Evolutionary conservation across 2,888 invertebrate species (phyloP), one percentile per base, ranked within the genome.

Genomic region (Metallyticus violacea): DNA sequence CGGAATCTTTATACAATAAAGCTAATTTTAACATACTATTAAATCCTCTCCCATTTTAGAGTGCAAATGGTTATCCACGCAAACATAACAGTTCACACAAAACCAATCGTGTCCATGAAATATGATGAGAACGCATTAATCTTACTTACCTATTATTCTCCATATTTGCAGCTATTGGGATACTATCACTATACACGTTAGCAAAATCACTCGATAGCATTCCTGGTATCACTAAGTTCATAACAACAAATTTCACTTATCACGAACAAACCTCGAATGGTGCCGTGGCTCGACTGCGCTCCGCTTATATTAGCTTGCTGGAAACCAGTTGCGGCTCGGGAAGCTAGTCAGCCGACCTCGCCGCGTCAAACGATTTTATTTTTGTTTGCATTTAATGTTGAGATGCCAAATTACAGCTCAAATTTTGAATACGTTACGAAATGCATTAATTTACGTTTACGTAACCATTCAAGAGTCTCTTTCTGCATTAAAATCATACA

Each of bases 91-190:
- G 7, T 15, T 4, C 40, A 62, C 15, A 15, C 40, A 62, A 62
- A 3, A 15, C 0, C 40, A 62, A 62, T 22, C 40, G 40, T 22
- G 22, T 22, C 40, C 40, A 62, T 62, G 22, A 62, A 15, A 62
- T 15, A 62, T 62, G 22, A 62, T 2, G 15, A 3, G 22, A 62
- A n/a, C n/a, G 40, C 22, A 6, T 22, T 15, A 0, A 62, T 15
- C 40, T 82, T 62, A 1, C 87, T 88, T 85, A 88, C 88, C 88
- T 88, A 86, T 88, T 88, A 7, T 22, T 83, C 85, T 88, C 88
- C 88, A 88, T 88, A 77, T 83, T 88, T 77, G 85, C 84, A 86
- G 87, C 85, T 28, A 83, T 77, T n/a, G 77, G 77, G 85, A 87
- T 86, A 87, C 79, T 87, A 79, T 88, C 87, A 86, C 86, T 87